Evolutionary conservation across 2,113 vertebrate species (phyloP).

Genomic region (Mirounga angustirostris): DNA sequence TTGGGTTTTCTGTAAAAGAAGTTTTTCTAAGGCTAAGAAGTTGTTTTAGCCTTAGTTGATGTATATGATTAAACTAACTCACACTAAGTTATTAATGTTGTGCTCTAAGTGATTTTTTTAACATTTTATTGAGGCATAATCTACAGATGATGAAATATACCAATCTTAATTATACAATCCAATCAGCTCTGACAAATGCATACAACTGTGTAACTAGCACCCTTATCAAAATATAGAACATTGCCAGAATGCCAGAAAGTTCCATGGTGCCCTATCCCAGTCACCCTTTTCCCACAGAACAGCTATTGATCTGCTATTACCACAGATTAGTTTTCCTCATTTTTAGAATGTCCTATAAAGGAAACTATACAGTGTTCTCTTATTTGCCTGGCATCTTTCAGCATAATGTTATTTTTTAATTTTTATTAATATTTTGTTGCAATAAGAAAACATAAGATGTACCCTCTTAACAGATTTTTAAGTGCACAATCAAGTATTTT

Average conservation of each 20-base stretch:
- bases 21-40: neutral
- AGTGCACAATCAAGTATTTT: neutral
- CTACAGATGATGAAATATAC: neutral
- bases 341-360: neutral
- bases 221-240: neutral
- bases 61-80: neutral
- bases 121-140: neutral
- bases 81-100: neutral
- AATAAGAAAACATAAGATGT: neutral
- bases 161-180: neutral
- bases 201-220: neutral
- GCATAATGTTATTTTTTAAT: neutral
- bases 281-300: neutral
- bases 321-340: neutral
- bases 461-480: neutral
- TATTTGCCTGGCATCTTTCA: neutral
- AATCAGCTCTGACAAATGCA: neutral
- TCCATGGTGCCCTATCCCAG: neutral
- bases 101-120: neutral
- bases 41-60: neutral
- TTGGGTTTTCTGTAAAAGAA: neutral
- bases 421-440: neutral
- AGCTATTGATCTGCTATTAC: neutral
- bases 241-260: neutral
- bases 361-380: neutral